These are phyloP conservation scores for Mactromeris polynyma DNA, from an alignment of 2,888 invertebrate species.

Conservation along the genomic window DNA sequence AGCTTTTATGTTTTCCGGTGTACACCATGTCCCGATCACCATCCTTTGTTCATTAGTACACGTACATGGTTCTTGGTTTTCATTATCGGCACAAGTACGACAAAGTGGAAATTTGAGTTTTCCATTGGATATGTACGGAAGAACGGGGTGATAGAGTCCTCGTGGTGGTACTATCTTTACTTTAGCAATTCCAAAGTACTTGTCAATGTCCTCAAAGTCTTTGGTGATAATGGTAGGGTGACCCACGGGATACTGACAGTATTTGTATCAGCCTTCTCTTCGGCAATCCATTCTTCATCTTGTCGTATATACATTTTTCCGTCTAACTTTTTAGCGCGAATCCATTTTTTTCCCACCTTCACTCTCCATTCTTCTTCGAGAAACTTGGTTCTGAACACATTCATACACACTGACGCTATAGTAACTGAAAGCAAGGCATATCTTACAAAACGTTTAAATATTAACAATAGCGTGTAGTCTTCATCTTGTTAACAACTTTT, in stretches of 20 bases:
- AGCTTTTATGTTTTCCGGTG: constrained; percentile 83
- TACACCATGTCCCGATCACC: constrained; percentile 83
- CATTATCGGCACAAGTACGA: constrained; percentile 70
- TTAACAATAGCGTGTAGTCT: too few relatives aligned
- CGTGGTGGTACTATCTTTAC: constrained; percentile 76
- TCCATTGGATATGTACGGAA: constrained; percentile 78
- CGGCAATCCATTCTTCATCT: constrained; percentile 30
- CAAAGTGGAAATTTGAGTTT: too few relatives aligned
- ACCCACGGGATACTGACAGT: constrained; percentile 72
- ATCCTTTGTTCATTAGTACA: constrained; percentile 78
- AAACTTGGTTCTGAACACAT: constrained; percentile 53
- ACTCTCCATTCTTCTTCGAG: constrained; percentile 56
- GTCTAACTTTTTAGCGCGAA: constrained; percentile 19
- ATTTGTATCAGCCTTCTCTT: constrained; percentile 70
- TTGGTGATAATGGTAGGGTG: constrained; percentile 72
- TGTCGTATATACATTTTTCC: constrained; percentile 25
- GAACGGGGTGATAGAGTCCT: constrained; percentile 80
- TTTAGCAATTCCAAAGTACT: constrained; percentile 76
- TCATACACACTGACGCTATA: constrained; percentile 60
- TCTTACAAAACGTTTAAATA: too few relatives aligned
- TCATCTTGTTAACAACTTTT: too few relatives aligned
- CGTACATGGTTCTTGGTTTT: constrained; percentile 76
- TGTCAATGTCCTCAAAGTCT: constrained; percentile 57
- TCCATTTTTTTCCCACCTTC: constrained; percentile 43
- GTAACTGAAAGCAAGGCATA: constrained; percentile 49